Conservation (phyloP, 2,888 invertebrate genomes). For the Penaeus monodon region DNA sequence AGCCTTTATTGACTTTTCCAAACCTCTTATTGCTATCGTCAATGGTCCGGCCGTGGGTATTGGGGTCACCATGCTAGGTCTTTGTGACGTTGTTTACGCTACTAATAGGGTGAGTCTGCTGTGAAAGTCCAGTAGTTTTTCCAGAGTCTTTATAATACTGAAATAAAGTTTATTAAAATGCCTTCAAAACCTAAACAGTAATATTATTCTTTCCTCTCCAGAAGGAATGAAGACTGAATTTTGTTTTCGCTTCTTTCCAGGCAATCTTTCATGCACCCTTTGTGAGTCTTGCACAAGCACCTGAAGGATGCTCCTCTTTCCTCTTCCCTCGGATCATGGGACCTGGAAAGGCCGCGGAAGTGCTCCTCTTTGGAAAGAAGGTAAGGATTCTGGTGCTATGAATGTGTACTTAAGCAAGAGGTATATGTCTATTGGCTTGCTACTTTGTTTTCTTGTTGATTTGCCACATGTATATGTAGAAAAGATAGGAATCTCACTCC, state of each 20-base stretch:
- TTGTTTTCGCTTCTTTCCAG: slow-evolving; percentile 71
- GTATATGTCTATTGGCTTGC: neutral
- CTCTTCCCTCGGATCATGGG: slow-evolving; percentile 89
- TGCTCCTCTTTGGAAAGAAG: slow-evolving; percentile 80
- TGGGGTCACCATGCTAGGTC: slow-evolving; percentile 41
- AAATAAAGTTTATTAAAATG: too few species aligned
- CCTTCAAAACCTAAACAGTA: too few species aligned
- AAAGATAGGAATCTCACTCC: too few species aligned
- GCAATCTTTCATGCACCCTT: slow-evolving; percentile 93
- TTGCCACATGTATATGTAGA: too few species aligned
- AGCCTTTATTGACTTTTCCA: slow-evolving; percentile 46
- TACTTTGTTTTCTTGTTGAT: neutral
- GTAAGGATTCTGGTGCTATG: slow-evolving; percentile 70
- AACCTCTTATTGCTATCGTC: slow-evolving; percentile 47
- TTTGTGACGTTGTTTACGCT: slow-evolving; percentile 42
- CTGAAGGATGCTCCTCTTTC: slow-evolving; percentile 91
- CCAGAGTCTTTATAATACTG: too few species aligned
- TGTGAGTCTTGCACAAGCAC: slow-evolving; percentile 84
- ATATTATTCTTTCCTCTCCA: too few species aligned
- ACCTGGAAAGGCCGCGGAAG: slow-evolving; percentile 77
- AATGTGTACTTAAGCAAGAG: neutral
- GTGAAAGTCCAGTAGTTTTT: too few species aligned
- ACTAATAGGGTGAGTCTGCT: slow-evolving; percentile 29
- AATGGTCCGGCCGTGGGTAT: slow-evolving; percentile 52
- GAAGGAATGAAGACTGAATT: too few species aligned